These are phyloP conservation scores for Scatophagus argus DNA, from an alignment of 2,113 vertebrate species.

Conservation along the genomic window DNA sequence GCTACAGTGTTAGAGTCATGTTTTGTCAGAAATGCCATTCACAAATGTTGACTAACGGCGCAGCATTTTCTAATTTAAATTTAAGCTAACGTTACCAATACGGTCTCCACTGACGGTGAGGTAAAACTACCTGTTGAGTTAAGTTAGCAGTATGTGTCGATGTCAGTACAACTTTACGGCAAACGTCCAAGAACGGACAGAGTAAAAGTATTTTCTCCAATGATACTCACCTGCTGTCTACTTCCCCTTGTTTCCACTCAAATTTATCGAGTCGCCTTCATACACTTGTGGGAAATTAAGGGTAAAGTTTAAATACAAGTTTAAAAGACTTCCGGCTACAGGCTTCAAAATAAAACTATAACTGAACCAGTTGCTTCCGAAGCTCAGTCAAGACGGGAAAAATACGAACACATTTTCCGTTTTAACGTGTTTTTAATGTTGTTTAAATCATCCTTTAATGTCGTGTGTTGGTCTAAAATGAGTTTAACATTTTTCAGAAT, in stretches of 20 bases:
- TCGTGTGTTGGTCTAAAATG: accelerated
- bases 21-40: background rate
- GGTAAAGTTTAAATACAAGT: accelerated
- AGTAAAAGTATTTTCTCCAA: background rate
- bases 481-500: background rate
- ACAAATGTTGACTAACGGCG: background rate
- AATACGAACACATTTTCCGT: too few species aligned
- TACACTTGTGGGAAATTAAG: too few species aligned
- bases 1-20: background rate
- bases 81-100: background rate
- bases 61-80: background rate
- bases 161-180: background rate
- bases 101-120: too few species aligned
- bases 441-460: accelerated
- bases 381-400: accelerated
- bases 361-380: accelerated
- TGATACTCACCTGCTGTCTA: slow-evolving; percentile 15
- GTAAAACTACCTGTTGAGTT: background rate
- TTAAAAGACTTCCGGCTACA: background rate
- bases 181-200: background rate
- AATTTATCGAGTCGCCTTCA: background rate
- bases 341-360: slow-evolving; percentile 23
- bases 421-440: background rate
- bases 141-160: background rate
- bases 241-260: background rate